These are phyloP conservation scores for Lepilemur septentrionalis DNA, from an alignment of 2,797 vertebrate genomes.

Conservation along the genomic window DNA sequence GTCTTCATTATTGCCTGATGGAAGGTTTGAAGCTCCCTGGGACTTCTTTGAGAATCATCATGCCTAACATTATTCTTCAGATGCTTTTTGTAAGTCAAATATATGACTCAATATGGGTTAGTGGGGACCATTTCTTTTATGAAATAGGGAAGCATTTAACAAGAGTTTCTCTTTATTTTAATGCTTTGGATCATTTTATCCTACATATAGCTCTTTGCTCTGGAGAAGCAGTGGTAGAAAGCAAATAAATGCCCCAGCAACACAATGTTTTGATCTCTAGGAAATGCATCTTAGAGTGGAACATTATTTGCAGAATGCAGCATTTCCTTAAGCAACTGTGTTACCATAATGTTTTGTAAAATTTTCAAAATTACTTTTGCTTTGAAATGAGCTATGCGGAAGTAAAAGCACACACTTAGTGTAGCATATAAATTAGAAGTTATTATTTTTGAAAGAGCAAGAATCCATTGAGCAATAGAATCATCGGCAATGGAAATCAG, in stretches of 20 bases:
- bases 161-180: constrained; percentile 37
- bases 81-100: constrained; percentile 29
- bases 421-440: not conserved
- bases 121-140: not conserved
- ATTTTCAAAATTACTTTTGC: not conserved
- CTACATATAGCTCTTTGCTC: not conserved
- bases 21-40: not conserved
- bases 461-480: not conserved
- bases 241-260: not conserved
- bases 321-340: not conserved
- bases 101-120: not conserved
- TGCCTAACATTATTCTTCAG: not conserved
- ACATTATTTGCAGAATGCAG: not conserved
- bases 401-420: not conserved
- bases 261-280: not conserved
- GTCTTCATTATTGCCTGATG: not conserved
- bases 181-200: constrained; percentile 17
- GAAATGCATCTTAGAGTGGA: not conserved
- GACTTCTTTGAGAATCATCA: not conserved
- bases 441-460: not conserved
- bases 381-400: not conserved
- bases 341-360: not conserved
- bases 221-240: not conserved
- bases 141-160: not conserved
- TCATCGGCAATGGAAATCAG: not conserved